These are phyloP conservation scores for Bugula neritina DNA, from an alignment of 2,888 invertebrate genomes.

Conservation along the genomic window DNA sequence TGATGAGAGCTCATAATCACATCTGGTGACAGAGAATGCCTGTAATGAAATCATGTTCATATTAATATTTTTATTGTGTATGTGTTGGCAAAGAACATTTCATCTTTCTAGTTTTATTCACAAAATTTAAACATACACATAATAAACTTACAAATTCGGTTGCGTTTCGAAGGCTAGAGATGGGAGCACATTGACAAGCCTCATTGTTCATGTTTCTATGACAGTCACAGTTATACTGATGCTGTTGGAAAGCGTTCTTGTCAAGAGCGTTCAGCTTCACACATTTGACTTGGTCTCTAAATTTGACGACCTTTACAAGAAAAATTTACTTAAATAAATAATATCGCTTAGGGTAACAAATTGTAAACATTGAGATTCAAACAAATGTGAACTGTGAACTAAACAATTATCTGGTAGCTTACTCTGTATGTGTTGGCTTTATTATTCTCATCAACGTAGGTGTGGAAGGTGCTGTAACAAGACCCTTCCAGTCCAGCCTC, in stretches of 20 bases:
- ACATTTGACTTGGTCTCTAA: not conserved
- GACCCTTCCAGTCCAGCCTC: not conserved
- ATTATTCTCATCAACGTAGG: not conserved
- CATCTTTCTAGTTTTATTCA: too few relatives aligned
- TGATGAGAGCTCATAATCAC: not conserved
- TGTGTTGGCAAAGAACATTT: too few relatives aligned
- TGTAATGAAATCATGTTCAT: not conserved
- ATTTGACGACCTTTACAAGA: slow-evolving; percentile 9
- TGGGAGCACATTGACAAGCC: not conserved
- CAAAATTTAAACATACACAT: too few relatives aligned
- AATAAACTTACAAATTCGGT: not conserved
- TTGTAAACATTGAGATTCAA: too few relatives aligned
- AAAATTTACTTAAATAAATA: too few relatives aligned
- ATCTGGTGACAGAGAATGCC: not conserved
- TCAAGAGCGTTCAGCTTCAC: not conserved
- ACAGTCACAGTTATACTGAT: slow-evolving; percentile 3
- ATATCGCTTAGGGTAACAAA: too few relatives aligned
- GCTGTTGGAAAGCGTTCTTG: slow-evolving; percentile 1
- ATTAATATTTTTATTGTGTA: too few relatives aligned
- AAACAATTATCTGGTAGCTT: too few relatives aligned
- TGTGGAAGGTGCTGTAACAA: slow-evolving; percentile 3
- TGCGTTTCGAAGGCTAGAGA: not conserved
- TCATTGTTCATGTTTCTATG: not conserved
- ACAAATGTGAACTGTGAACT: too few relatives aligned
- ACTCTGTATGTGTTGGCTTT: not conserved